A percentile compares a stretch with the other conserved stretches of the same genome.
Evolutionary conservation across 2,113 vertebrate species (phyloP).

Genomic region (Phycodurus eques): DNA sequence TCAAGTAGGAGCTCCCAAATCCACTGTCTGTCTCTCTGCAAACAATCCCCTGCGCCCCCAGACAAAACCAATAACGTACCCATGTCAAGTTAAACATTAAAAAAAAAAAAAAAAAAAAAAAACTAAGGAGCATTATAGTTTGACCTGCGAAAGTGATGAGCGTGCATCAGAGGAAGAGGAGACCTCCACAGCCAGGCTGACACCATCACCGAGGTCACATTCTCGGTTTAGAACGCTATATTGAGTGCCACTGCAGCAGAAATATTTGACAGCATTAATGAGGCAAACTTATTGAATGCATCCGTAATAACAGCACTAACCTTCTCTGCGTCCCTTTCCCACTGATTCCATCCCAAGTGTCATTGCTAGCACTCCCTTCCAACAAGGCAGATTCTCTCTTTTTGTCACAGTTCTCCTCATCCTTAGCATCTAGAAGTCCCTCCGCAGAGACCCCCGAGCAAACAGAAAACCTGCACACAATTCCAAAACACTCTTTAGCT

Average conservation of each 20-base stretch:
- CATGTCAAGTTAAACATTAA: neutral
- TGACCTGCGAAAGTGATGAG: constrained; percentile 52
- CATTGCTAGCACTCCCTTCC: constrained; percentile 21
- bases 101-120: constrained; percentile 1
- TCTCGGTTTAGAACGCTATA: constrained; percentile 16
- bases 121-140: no score
- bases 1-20: constrained; percentile 62
- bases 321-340: constrained; percentile 15
- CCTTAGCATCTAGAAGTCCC: constrained; percentile 13
- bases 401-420: constrained; percentile 31
- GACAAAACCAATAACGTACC: constrained; percentile 11
- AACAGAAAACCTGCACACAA: constrained; percentile 24
- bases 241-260: constrained; percentile 17
- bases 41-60: constrained; percentile 55
- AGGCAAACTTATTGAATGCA: no score
- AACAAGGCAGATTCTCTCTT: constrained; percentile 27
- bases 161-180: constrained; percentile 35
- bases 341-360: constrained; percentile 32
- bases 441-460: constrained; percentile 23
- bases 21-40: constrained; percentile 69
- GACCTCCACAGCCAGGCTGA: constrained; percentile 48
- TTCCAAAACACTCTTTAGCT: constrained; percentile 23
- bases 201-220: constrained; percentile 40
- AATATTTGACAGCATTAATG: constrained; percentile 1
- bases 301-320: neutral